Evolutionary conservation across 2,113 vertebrate species (phyloP).

Genomic region (human (Homo sapiens)): DNA sequence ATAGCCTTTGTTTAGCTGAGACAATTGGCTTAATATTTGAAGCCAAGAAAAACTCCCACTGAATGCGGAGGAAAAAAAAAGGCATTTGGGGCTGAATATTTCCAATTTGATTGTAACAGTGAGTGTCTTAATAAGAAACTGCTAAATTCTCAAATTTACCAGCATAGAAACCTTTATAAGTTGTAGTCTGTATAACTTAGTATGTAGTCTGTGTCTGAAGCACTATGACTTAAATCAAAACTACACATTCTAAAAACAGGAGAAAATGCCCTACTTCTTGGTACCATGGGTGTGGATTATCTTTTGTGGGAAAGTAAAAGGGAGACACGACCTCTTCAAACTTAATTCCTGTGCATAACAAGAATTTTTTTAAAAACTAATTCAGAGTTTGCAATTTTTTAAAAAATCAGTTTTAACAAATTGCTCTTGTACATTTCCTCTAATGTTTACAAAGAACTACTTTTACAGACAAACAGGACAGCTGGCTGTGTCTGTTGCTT

Average conservation of each 20-base stretch:
- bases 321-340: not conserved
- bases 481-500: slow-evolving; percentile 41
- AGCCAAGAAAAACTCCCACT: slow-evolving; percentile 59
- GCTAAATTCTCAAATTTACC: not conserved
- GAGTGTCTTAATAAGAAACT: not conserved
- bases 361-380: not conserved
- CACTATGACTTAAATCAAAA: not conserved
- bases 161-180: not conserved
- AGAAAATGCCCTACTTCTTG: not conserved
- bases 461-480: not conserved
- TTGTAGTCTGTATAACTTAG: not conserved
- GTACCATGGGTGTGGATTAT: not conserved
- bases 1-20: slow-evolving; percentile 58
- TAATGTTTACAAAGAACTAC: not conserved
- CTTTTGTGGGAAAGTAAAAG: not conserved
- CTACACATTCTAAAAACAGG: not conserved
- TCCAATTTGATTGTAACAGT: not conserved
- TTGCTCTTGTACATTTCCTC: not conserved
- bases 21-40: slow-evolving; percentile 60
- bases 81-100: not conserved
- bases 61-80: slow-evolving; percentile 47
- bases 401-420: not conserved
- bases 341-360: not conserved
- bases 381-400: not conserved
- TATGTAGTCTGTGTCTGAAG: not conserved